These are phyloP conservation scores for Dasysyrphus albostriatus DNA, from an alignment of 2,888 invertebrate species.

Conservation along the genomic window DNA sequence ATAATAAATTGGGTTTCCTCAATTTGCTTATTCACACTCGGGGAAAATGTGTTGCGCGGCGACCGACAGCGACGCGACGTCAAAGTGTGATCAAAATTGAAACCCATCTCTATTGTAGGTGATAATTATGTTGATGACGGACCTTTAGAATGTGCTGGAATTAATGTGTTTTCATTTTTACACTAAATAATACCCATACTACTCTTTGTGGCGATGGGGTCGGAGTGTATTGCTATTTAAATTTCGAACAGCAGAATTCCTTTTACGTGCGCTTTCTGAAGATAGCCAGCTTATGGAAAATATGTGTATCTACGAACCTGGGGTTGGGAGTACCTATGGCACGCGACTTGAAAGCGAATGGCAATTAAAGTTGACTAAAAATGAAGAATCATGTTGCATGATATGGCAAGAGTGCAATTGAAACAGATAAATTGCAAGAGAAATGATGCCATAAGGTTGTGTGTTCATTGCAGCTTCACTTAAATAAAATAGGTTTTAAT, in stretches of 20 bases:
- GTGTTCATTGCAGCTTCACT: background rate
- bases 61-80: conserved; percentile 32
- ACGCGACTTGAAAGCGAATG: conserved; percentile 52
- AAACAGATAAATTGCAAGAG: background rate
- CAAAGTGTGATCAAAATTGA: conserved; percentile 69
- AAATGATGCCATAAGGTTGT: conserved; percentile 9
- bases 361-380: conserved; percentile 29
- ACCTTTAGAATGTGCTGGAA: conserved; percentile 60
- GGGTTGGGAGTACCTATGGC: conserved; percentile 43
- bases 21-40: conserved; percentile 46
- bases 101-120: conserved; percentile 60
- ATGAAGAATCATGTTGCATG: conserved; percentile 50
- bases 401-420: background rate
- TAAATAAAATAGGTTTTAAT: background rate
- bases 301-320: background rate
- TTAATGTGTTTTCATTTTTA: conserved; percentile 59
- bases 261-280: background rate
- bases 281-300: conserved; percentile 2
- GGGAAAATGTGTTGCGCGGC: conserved; percentile 22
- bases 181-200: conserved; percentile 3
- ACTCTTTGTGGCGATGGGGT: background rate
- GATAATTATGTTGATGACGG: conserved; percentile 74
- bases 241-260: conserved; percentile 24
- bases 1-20: conserved; percentile 65
- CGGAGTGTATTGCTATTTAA: conserved; percentile 28